Conservation (phyloP, 2,888 invertebrate species). For the Drosophila peninsularis region DNA sequence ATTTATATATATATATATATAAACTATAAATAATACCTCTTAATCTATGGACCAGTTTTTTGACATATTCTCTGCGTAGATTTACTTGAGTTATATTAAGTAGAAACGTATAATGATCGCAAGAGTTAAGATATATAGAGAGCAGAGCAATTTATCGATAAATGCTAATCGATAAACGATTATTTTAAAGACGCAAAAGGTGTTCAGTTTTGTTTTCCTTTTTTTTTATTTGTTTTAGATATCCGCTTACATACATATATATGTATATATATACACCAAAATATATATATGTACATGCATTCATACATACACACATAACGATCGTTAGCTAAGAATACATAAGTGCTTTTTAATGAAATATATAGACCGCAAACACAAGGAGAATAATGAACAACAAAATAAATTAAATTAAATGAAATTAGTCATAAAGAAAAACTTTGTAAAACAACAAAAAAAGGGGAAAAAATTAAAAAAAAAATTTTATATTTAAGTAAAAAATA, state of each 20-base stretch:
- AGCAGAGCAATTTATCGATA: slow-evolving; percentile 19
- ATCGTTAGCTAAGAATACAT: slow-evolving; percentile 61
- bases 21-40: slow-evolving; percentile 67
- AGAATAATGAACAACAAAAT: slow-evolving; percentile 39
- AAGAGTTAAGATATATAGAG: slow-evolving; percentile 28
- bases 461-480: slow-evolving; percentile 14
- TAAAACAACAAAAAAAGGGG: slow-evolving; percentile 40
- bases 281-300: slow-evolving; percentile 3
- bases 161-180: slow-evolving; percentile 18
- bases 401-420: slow-evolving; percentile 24
- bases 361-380: slow-evolving; percentile 64
- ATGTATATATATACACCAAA: slow-evolving; percentile 10
- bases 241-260: slow-evolving; percentile 1
- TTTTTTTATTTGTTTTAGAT: background rate
- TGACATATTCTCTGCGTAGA: slow-evolving; percentile 50
- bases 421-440: slow-evolving; percentile 43
- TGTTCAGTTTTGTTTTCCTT: background rate
- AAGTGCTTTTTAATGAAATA: slow-evolving; percentile 76
- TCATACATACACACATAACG: slow-evolving; percentile 26
- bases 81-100: slow-evolving; percentile 60
- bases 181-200: background rate
- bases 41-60: slow-evolving; percentile 75
- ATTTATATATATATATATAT: slow-evolving; percentile 9
- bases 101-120: slow-evolving; percentile 37
- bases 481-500: slow-evolving; percentile 3